phyloP scores from a whole-genome alignment of 2,113 vertebrate genomes.

The Gnathonemus longibarbis region DNA sequence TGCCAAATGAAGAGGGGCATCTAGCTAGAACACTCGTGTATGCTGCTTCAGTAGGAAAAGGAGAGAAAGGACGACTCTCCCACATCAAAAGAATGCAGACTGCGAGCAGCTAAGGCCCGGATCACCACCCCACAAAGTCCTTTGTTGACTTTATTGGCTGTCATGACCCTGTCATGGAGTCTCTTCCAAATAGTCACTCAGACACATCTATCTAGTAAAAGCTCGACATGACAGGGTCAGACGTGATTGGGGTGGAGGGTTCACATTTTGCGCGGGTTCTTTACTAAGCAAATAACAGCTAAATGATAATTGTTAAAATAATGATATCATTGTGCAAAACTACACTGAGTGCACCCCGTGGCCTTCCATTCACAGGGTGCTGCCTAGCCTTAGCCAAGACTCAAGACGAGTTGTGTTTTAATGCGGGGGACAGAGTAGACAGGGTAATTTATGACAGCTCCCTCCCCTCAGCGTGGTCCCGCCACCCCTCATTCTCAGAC shows the following conservation, averaged over 20 bases:
- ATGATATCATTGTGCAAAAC: not conserved
- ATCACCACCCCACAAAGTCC: not conserved
- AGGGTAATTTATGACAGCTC: not conserved
- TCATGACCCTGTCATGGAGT: not conserved
- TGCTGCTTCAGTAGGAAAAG: not conserved
- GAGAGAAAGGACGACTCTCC: not conserved
- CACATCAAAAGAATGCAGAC: not conserved
- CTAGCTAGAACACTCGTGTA: not conserved
- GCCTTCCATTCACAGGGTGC: not conserved
- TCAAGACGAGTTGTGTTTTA: not conserved
- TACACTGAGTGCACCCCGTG: not conserved
- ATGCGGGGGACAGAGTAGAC: not conserved
- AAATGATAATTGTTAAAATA: not conserved
- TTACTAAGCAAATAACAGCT: not conserved
- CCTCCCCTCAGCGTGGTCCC: not conserved
- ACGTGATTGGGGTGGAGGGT: not conserved
- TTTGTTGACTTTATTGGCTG: not conserved
- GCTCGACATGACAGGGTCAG: not conserved
- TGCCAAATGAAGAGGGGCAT: not conserved
- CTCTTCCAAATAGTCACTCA: not conserved
- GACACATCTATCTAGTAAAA: not conserved
- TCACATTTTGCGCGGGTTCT: not conserved
- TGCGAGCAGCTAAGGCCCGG: not conserved
- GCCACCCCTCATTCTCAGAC: not conserved
- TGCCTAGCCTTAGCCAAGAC: not conserved